Evolutionary conservation across 2,888 invertebrate genomes (phyloP).

Genomic region (Netelia melanura): DNA sequence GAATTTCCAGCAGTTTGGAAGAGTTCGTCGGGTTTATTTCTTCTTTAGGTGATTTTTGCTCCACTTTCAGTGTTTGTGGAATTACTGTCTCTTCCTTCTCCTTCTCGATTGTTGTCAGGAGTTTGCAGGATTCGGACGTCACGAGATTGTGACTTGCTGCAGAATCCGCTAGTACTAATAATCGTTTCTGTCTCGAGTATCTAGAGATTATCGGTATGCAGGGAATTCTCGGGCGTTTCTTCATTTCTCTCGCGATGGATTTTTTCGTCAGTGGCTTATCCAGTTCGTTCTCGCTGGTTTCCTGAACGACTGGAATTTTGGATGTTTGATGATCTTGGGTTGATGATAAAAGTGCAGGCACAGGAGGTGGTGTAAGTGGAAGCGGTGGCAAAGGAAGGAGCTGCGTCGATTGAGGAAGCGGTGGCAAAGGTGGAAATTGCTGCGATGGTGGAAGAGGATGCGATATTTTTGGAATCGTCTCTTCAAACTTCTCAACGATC

Average conservation of each 20-base stretch:
- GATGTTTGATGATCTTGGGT: constrained; percentile 2
- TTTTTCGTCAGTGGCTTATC: constrained; percentile 37
- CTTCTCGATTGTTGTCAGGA: not conserved
- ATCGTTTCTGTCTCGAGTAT: constrained; percentile 53
- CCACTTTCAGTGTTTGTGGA: not conserved
- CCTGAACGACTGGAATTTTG: not conserved
- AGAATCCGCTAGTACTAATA: constrained; percentile 45
- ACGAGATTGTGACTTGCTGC: constrained; percentile 13
- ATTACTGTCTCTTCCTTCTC: constrained; percentile 6
- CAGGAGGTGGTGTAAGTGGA: constrained; percentile 28
- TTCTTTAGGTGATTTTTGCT: not conserved
- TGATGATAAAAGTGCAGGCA: constrained; percentile 21
- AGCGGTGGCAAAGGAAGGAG: constrained; percentile 13
- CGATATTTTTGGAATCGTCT: not conserved
- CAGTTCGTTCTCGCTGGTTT: not conserved
- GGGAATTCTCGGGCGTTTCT: constrained; percentile 50
- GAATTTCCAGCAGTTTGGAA: not conserved
- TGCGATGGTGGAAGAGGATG: constrained; percentile 9
- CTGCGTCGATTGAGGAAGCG: constrained; percentile 5
- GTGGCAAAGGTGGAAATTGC: not conserved
- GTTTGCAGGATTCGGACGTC: constrained; percentile 1
- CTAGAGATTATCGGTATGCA: constrained; percentile 57
- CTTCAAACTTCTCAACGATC: not conserved
- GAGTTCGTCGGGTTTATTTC: constrained; percentile 7
- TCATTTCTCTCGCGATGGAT: constrained; percentile 25